Conservation (phyloP, 1,140 invertebrate species). For the Drosophila nasuta region DNA sequence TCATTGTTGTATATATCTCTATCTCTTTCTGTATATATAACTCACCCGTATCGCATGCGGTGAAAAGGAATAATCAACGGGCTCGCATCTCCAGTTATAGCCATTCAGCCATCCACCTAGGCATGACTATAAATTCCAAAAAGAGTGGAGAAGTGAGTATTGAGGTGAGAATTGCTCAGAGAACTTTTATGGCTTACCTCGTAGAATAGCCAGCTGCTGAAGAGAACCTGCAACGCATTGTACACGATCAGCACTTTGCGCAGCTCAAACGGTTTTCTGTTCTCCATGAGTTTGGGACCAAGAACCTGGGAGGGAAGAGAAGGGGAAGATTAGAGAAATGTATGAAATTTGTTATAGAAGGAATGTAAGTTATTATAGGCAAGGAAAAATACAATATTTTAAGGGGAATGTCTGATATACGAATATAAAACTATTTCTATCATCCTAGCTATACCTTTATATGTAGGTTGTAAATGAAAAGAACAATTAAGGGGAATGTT, state of each 20-base stretch:
- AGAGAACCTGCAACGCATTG: constrained; percentile 94
- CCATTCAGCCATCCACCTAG: constrained; percentile 89
- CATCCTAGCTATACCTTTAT: too few relatives aligned
- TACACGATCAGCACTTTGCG: constrained; percentile 92
- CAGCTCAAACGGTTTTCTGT: constrained; percentile 94
- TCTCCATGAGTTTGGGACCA: constrained; percentile 95
- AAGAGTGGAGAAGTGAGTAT: not conserved
- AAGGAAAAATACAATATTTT: too few relatives aligned
- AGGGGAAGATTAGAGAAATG: not conserved
- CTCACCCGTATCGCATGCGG: constrained; percentile 93
- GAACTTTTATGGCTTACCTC: constrained; percentile 87
- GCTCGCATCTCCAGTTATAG: constrained; percentile 95
- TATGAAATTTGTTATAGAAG: too few relatives aligned
- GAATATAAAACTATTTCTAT: too few relatives aligned
- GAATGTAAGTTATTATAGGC: too few relatives aligned
- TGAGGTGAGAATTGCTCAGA: not conserved
- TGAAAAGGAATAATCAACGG: constrained; percentile 93
- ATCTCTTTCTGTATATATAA: constrained; percentile 55
- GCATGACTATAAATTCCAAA: constrained; percentile 85
- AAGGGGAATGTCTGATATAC: too few relatives aligned
- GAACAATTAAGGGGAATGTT: too few relatives aligned
- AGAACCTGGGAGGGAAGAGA: constrained; percentile 86
- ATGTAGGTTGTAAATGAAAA: too few relatives aligned
- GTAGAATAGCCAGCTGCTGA: constrained; percentile 93
- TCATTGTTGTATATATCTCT: constrained; percentile 18